Conservation (phyloP, 2,797 vertebrate species). For the Botia kubotai region DNA sequence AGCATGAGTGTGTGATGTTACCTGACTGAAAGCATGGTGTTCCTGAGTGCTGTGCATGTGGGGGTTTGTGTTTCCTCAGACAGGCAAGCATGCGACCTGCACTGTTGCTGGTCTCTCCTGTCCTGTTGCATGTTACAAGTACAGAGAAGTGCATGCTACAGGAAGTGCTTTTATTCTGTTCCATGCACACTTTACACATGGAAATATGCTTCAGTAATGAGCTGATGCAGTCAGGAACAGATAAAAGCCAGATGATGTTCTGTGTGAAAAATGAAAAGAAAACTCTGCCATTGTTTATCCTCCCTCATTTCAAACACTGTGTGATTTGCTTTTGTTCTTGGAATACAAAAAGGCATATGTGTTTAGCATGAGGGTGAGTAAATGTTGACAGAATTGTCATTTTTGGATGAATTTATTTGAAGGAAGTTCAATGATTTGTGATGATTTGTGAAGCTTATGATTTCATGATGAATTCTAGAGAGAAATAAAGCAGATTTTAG, state of each 20-base stretch:
- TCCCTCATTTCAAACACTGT: background rate
- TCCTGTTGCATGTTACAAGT: slow-evolving; percentile 56
- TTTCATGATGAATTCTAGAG: background rate
- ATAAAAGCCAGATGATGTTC: slow-evolving; percentile 6
- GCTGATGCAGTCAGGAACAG: background rate
- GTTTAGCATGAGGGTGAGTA: background rate
- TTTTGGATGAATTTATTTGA: no score
- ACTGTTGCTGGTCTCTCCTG: slow-evolving; percentile 37
- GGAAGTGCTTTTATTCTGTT: slow-evolving; percentile 8
- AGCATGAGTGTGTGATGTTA: slow-evolving; percentile 57
- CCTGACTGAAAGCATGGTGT: slow-evolving; percentile 84
- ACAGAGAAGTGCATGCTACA: slow-evolving; percentile 46
- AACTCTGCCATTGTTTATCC: background rate
- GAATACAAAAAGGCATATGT: no score
- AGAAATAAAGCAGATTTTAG: background rate
- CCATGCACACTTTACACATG: slow-evolving; percentile 13
- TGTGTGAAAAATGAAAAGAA: no score
- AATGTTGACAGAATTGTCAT: background rate
- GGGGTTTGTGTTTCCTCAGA: slow-evolving; percentile 59
- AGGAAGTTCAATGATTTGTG: no score
- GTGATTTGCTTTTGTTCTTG: no score
- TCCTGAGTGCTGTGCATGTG: slow-evolving; percentile 63
- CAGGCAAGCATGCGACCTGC: slow-evolving; percentile 52
- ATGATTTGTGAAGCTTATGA: background rate
- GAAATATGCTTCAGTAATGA: slow-evolving; percentile 1